Evolutionary conservation across 2,113 vertebrate species (phyloP).

Genomic region (Lipotes vexillifer): DNA sequence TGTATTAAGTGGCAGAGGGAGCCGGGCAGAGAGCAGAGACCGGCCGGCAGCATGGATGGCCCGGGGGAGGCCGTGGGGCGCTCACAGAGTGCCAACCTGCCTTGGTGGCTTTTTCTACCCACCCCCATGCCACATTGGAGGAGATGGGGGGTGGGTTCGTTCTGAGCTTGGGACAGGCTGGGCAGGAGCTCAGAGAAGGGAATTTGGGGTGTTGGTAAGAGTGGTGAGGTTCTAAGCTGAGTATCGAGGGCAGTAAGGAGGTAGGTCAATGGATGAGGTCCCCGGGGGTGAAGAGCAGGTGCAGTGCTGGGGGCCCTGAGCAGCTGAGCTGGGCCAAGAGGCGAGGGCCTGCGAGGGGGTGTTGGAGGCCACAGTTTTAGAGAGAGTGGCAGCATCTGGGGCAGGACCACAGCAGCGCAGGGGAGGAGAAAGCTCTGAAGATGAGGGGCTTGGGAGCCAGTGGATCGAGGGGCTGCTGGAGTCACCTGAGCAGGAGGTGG

Average conservation of each 20-base stretch:
- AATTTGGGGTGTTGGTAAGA: not conserved
- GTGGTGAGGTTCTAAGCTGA: not conserved
- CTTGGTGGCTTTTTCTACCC: not conserved
- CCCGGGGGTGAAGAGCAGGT: not conserved
- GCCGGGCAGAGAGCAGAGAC: not conserved
- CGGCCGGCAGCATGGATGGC: not conserved
- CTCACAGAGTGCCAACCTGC: not conserved
- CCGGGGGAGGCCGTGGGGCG: not conserved
- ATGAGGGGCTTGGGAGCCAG: not conserved
- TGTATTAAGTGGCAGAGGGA: not conserved
- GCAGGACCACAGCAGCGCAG: too few relatives aligned
- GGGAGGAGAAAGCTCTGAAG: not conserved
- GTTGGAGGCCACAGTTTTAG: not conserved
- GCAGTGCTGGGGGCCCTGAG: not conserved
- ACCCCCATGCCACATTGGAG: not conserved
- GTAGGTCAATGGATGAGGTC: not conserved
- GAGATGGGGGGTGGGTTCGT: not conserved
- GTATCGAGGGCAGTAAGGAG: not conserved
- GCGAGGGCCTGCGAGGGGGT: not conserved
- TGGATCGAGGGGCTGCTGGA: not conserved
- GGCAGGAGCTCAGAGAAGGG: not conserved
- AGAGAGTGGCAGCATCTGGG: not conserved
- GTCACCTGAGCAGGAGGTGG: rapidly evolving
- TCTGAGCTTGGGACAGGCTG: not conserved
- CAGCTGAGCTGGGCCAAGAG: not conserved